Evolutionary conservation across 1,140 invertebrate species (phyloP).

Genomic region (Sarcophaga peregrina): DNA sequence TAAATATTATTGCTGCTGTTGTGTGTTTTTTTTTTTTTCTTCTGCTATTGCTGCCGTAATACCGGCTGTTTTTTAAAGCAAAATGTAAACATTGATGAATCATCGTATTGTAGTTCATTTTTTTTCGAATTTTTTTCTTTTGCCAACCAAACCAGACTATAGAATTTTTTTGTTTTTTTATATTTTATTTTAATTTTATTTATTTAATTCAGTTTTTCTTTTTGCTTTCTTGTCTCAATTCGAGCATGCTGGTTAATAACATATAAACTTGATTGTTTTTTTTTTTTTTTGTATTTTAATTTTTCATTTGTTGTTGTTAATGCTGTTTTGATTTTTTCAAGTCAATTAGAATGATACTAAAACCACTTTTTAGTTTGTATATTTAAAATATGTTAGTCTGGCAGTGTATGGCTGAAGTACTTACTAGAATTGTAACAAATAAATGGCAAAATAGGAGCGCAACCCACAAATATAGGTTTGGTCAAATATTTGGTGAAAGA

Average conservation of each 20-base stretch:
- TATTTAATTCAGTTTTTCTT: background rate
- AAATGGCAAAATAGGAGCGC: background rate
- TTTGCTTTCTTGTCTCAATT: background rate
- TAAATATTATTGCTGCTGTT: background rate
- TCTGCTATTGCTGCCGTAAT: conserved; percentile 11
- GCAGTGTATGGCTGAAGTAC: background rate
- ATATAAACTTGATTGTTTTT: conserved; percentile 31
- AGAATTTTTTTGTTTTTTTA: conserved; percentile 16
- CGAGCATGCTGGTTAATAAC: background rate
- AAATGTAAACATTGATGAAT: conserved; percentile 41
- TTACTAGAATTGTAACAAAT: background rate
- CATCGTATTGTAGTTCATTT: background rate
- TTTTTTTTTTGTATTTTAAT: conserved; percentile 2
- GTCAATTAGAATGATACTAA: conserved; percentile 39
- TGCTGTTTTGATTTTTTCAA: conserved; percentile 29
- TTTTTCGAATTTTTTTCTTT: background rate
- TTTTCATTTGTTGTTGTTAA: background rate
- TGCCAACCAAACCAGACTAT: conserved; percentile 19
- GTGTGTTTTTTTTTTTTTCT: background rate
- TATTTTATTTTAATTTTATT: background rate
- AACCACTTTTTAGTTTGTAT: background rate
- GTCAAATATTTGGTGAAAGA: conserved; percentile 18
- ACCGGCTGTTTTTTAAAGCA: conserved; percentile 26
- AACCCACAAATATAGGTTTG: conserved; percentile 5
- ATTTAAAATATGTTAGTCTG: background rate